Evolutionary conservation across 2,888 invertebrate species (phyloP).

Genomic region (Limnephilus rhombicus): DNA sequence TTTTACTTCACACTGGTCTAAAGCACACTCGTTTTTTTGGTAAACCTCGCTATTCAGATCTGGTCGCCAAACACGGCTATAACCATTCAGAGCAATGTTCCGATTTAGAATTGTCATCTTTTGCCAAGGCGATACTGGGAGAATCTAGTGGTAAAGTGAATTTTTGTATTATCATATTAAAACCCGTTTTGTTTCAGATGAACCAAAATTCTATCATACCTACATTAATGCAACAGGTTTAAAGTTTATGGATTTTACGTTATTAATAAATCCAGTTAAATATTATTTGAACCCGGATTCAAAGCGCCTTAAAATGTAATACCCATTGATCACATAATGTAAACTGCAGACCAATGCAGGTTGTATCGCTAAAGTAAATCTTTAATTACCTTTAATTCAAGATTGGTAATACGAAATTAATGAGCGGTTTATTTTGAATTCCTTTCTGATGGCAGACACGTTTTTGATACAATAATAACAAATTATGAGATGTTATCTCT

Average conservation of each 20-base stretch:
- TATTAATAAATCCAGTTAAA: too few species aligned
- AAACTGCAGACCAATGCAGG: neutral
- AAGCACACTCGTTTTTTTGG: too few species aligned
- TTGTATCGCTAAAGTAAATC: neutral
- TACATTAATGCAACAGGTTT: neutral
- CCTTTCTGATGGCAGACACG: neutral
- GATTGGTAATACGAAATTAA: neutral
- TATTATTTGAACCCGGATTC: neutral
- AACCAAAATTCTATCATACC: neutral
- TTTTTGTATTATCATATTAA: too few species aligned
- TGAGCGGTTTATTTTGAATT: neutral
- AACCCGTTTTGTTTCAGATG: neutral
- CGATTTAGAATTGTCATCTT: too few species aligned
- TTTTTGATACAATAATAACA: neutral
- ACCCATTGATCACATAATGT: neutral
- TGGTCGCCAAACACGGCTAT: too few species aligned
- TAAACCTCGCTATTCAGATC: too few species aligned
- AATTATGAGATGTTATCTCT: neutral
- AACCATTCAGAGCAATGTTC: too few species aligned
- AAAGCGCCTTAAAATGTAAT: neutral
- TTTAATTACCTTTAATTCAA: neutral
- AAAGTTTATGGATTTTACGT: neutral
- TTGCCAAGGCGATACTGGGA: too few species aligned
- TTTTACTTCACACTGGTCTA: too few species aligned
- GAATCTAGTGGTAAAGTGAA: too few species aligned